Evolutionary conservation across 2,113 vertebrate species (phyloP).

Genomic region (Saguinus midas): DNA sequence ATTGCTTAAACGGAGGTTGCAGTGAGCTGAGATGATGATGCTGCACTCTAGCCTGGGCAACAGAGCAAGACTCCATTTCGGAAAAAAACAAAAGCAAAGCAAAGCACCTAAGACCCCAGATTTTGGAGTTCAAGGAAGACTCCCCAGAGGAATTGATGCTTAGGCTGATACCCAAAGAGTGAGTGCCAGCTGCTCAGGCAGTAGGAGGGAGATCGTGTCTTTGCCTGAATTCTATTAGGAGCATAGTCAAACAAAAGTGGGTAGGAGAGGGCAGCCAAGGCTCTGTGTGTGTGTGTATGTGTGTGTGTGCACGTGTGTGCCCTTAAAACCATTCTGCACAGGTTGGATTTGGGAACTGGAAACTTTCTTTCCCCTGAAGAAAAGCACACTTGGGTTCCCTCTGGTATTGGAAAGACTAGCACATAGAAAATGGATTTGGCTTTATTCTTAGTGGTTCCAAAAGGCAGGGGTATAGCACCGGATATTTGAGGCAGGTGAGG

Average conservation of each 20-base stretch:
- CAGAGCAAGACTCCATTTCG: too few relatives aligned
- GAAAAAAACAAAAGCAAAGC: too few relatives aligned
- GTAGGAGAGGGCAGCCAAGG: not conserved
- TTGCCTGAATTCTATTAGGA: not conserved
- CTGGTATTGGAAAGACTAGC: not conserved
- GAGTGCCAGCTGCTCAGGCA: not conserved
- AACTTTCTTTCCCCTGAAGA: not conserved
- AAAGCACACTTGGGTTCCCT: not conserved
- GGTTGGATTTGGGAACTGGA: not conserved
- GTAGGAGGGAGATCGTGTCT: not conserved
- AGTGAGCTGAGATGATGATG: too few relatives aligned
- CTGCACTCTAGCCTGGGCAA: too few relatives aligned
- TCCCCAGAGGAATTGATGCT: not conserved
- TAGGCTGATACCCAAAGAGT: not conserved
- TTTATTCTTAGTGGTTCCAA: not conserved
- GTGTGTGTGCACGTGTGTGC: not conserved
- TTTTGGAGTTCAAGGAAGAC: not conserved
- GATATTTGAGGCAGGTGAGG: not conserved
- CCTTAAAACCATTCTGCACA: not conserved
- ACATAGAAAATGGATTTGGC: not conserved
- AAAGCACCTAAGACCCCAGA: too few relatives aligned
- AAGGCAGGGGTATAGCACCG: not conserved
- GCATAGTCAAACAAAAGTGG: not conserved
- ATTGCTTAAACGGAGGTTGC: too few relatives aligned
- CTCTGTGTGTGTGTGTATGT: not conserved